phyloP scores from a whole-genome alignment of 2,797 vertebrate species.

The Myoxocephalus aenaeus region DNA sequence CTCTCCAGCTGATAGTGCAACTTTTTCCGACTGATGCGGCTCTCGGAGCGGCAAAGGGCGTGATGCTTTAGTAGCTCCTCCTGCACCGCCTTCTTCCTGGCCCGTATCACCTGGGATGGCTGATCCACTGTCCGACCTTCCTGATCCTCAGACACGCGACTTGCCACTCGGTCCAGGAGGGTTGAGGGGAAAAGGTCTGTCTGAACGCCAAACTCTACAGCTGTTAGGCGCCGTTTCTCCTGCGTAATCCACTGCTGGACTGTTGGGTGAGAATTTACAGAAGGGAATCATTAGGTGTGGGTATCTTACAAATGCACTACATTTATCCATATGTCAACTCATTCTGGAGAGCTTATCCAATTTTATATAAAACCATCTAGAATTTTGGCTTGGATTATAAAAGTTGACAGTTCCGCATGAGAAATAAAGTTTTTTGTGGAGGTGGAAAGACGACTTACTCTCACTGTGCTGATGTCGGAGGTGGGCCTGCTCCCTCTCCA shows the following conservation, averaged over 20 bases:
- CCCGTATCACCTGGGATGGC: constrained; percentile 69
- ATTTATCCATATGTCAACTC: neutral
- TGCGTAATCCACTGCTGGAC: constrained; percentile 91
- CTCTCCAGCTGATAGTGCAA: constrained; percentile 90
- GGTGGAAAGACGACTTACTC: constrained; percentile 80
- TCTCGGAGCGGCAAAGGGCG: constrained; percentile 84
- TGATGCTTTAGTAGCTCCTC: constrained; percentile 87
- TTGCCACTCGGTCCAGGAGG: constrained; percentile 60
- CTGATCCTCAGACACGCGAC: constrained; percentile 55
- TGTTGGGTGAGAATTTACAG: constrained; percentile 68
- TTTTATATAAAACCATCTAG: accelerated
- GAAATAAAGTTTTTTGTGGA: neutral
- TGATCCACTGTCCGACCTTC: constrained; percentile 53
- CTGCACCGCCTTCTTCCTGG: constrained; percentile 87
- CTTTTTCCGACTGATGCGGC: constrained; percentile 84
- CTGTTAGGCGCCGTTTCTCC: constrained; percentile 84
- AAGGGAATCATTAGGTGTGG: neutral
- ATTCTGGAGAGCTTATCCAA: neutral
- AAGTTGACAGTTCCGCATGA: neutral
- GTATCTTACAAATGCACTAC: neutral
- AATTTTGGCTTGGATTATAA: neutral
- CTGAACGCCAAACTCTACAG: constrained; percentile 87
- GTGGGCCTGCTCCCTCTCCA: constrained; percentile 87
- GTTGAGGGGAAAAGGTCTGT: constrained; percentile 76
- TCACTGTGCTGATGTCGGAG: constrained; percentile 86